These are phyloP conservation scores for Linnaemya vulpina DNA, from an alignment of 2,888 invertebrate species.

Conservation along the genomic window DNA sequence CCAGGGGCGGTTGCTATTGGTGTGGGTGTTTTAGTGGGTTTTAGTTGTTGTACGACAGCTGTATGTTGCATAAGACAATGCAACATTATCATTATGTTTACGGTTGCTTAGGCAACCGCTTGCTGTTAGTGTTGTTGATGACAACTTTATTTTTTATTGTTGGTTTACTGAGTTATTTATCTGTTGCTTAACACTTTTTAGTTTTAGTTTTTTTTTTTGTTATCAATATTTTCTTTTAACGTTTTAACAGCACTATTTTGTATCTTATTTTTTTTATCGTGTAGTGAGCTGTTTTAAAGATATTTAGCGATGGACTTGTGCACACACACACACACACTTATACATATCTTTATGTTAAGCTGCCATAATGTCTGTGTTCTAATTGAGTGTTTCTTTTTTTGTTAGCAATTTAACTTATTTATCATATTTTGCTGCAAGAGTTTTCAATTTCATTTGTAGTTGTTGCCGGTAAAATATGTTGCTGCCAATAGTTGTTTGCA, in stretches of 20 bases:
- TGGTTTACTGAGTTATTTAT: conserved; percentile 20
- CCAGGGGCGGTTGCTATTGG: conserved; percentile 25
- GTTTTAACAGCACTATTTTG: too few relatives aligned
- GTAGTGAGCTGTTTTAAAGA: neutral
- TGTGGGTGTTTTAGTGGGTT: conserved; percentile 38
- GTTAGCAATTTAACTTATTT: conserved; percentile 54
- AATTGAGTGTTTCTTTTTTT: conserved; percentile 52
- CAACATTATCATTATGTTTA: conserved; percentile 82
- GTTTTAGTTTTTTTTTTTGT: neutral
- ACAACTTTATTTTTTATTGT: conserved; percentile 63
- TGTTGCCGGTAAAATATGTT: conserved; percentile 48
- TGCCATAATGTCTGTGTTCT: conserved; percentile 69
- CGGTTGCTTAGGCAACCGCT: conserved; percentile 73
- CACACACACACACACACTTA: neutral
- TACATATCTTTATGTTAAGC: conserved; percentile 40
- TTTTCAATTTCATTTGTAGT: conserved; percentile 64
- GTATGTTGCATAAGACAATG: conserved; percentile 79
- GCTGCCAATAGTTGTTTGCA: conserved; percentile 59
- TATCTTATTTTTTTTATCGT: conserved; percentile 2
- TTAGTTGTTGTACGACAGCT: conserved; percentile 69
- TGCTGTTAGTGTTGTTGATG: conserved; percentile 54
- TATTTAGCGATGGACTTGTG: neutral
- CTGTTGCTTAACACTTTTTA: neutral
- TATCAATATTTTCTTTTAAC: neutral
- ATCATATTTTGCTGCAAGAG: conserved; percentile 14